Conservation (phyloP, 2,888 invertebrate genomes). For the Eutolmus rufibarbis region DNA sequence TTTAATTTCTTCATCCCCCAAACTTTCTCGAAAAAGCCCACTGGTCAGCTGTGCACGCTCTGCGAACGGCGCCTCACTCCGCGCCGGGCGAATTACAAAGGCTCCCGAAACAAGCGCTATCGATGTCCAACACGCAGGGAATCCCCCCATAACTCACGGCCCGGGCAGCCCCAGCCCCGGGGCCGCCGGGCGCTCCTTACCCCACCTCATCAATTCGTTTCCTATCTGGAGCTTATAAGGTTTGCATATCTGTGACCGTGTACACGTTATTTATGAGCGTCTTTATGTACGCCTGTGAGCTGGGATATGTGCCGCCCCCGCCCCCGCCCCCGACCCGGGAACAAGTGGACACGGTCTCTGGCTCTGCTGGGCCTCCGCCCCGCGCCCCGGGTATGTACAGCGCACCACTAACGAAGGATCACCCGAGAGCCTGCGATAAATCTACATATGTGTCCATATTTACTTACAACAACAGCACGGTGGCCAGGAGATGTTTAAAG, state of each 20-base stretch:
- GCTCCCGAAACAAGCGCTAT: constrained; percentile 20
- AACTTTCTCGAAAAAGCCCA: not conserved
- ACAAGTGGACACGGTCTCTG: constrained; percentile 25
- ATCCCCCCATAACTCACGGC: not conserved
- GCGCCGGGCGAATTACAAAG: not conserved
- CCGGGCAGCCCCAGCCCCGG: not conserved
- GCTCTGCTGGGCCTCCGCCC: not conserved
- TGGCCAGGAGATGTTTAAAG: constrained; percentile 8
- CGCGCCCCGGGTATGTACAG: not conserved
- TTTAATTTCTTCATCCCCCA: not conserved
- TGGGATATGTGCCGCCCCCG: not conserved
- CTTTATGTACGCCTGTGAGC: constrained; percentile 33
- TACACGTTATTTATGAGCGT: constrained; percentile 37
- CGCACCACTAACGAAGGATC: constrained; percentile 26
- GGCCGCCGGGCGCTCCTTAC: not conserved
- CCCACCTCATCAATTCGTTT: constrained; percentile 18
- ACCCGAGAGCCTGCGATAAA: constrained; percentile 28
- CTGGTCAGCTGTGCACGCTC: constrained; percentile 1
- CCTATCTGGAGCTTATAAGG: constrained; percentile 39
- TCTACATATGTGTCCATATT: constrained; percentile 40
- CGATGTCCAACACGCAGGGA: constrained; percentile 32
- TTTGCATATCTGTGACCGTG: constrained; percentile 34
- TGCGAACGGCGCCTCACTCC: not conserved
- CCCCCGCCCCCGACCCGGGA: not conserved
- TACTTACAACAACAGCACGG: constrained; percentile 39